Evolutionary conservation across 2,797 vertebrate species (phyloP).

Genomic region (Notolepis coatsorum): DNA sequence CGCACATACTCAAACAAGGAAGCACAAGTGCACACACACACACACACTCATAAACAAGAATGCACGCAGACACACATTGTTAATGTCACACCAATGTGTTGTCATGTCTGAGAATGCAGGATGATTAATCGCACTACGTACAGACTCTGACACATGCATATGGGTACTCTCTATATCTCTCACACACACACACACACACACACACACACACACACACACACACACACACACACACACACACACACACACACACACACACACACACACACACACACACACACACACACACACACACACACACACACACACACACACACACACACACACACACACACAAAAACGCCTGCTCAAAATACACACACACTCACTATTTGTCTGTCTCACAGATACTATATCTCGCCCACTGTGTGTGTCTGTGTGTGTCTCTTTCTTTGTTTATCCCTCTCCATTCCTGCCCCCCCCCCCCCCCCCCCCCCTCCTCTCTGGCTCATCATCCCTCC

Average conservation of each 20-base stretch:
- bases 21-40: neutral
- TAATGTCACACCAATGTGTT: slow-evolving; percentile 59
- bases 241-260: too few relatives aligned
- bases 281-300: neutral
- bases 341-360: too few relatives aligned
- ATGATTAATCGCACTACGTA: slow-evolving; percentile 75
- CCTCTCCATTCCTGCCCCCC: too few relatives aligned
- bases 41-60: slow-evolving; percentile 12
- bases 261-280: neutral
- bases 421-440: too few relatives aligned
- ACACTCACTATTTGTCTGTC: neutral
- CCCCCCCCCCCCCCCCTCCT: slow-evolving; percentile 12
- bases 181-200: neutral
- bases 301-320: too few relatives aligned
- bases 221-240: too few relatives aligned
- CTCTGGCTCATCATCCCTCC: slow-evolving; percentile 27
- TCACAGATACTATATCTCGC: neutral
- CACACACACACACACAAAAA: too few relatives aligned
- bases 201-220: too few relatives aligned
- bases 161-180: too few relatives aligned
- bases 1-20: slow-evolving; percentile 35
- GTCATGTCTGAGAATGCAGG: slow-evolving; percentile 65
- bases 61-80: slow-evolving; percentile 15
- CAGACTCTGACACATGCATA: slow-evolving; percentile 57
- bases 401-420: too few relatives aligned